These are phyloP conservation scores for Galeopsomyia nigrocyanea DNA, from an alignment of 2,888 invertebrate genomes.

Conservation along the genomic window DNA sequence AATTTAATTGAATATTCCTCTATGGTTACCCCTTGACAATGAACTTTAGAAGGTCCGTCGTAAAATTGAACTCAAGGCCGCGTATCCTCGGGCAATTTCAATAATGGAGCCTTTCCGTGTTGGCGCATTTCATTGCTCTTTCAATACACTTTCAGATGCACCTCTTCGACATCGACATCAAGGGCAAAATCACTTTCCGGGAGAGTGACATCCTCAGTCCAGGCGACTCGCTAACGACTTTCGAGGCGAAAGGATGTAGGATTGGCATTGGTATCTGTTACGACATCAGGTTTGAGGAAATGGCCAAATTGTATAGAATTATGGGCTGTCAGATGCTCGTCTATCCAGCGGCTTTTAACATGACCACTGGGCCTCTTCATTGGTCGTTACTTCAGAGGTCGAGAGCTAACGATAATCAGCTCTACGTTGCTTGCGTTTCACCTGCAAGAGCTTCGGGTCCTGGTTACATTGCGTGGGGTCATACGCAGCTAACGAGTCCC, in stretches of 20 bases:
- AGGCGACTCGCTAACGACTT: conserved; percentile 81
- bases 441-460: conserved; percentile 83
- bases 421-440: conserved; percentile 87
- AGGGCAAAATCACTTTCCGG: conserved; percentile 91
- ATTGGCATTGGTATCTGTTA: conserved; percentile 96
- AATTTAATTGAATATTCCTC: not conserved
- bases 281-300: conserved; percentile 91
- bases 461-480: conserved; percentile 90
- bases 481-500: conserved; percentile 86
- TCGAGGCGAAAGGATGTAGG: conserved; percentile 79
- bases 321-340: conserved; percentile 83
- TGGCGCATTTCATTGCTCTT: not conserved
- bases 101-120: not conserved
- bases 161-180: conserved; percentile 95
- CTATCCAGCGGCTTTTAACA: conserved; percentile 96
- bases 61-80: not conserved
- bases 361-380: conserved; percentile 95
- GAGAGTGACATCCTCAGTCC: conserved; percentile 88
- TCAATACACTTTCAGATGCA: conserved; percentile 79
- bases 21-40: not conserved
- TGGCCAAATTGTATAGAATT: conserved; percentile 82
- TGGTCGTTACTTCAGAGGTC: conserved; percentile 89
- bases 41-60: not conserved
- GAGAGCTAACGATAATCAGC: conserved; percentile 90
- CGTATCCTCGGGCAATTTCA: conserved; percentile 1